Base-by-base conservation (phyloP, 2,888 invertebrate genomes). In the Tinea semifulvella region DNA sequence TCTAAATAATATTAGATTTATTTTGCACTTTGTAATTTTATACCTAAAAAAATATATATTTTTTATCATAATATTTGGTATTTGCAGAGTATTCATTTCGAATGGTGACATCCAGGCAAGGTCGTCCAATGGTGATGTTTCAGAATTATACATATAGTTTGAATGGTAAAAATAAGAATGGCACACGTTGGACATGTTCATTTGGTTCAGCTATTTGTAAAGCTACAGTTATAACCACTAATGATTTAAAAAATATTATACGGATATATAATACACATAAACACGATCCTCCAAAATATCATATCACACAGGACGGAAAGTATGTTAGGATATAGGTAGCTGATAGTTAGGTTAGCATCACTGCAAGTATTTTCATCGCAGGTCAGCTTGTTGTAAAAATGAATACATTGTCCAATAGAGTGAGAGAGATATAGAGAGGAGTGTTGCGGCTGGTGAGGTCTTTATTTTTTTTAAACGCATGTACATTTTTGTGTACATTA, bases 61-160 rank as follows among this genome's bases (percentile, higher is more conserved):
- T 26, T 26, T 2, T n/a, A 10, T 4, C 7, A 4, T 4, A 26
- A 26, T 11, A 11, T 35, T 11, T 35, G 13, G 10, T 26, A n/a
- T n/a, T n/a, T 31, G 6, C 14, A 13, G 14, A 11, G 5, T 13
- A 5, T 7, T 7, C 11, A n/a, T 5, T 38, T 5, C 13, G 14
- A 28, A 28, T 28, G 7, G n/a, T 28, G 5, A 28, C 7, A 8
- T 28, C 28, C 4, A 7, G 11, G 11, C 7, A 10, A 17, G 36
- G 18, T 8, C 6, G n/a, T 6, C 18, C 17, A 10, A 4, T 36
- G 2, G 8, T 36, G 16, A 2, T 36, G 3, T 27, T 27, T 27
- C 14, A n/a, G 8, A 22, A 26, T 2, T 42, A 42, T 26, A 42
- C 42, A 2, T 42, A 26, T 26, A 13, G 26, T 42, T 27, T 13